Conservation (phyloP, 2,113 vertebrate genomes). For the Butorides virescens region DNA sequence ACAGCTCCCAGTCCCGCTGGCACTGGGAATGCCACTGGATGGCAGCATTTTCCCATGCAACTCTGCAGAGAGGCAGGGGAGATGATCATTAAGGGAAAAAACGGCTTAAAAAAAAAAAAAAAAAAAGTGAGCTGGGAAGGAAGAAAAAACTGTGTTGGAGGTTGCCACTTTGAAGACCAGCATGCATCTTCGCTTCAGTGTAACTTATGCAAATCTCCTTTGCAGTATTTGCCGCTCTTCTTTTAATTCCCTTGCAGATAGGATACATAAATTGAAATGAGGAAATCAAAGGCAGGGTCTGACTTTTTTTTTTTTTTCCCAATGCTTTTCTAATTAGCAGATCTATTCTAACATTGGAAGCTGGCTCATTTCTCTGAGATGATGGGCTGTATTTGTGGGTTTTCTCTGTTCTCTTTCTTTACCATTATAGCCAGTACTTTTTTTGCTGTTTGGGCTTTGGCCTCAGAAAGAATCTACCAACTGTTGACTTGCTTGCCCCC, state of each 20-base stretch:
- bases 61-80: not conserved
- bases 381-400: not conserved
- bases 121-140: not conserved
- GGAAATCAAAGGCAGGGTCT: not conserved
- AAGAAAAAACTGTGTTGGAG: not conserved
- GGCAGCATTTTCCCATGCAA: constrained; percentile 56
- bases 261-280: not conserved
- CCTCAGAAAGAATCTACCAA: not conserved
- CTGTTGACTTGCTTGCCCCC: not conserved
- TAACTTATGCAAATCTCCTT: not conserved
- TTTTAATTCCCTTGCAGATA: not conserved
- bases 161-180: not conserved
- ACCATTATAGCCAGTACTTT: not conserved
- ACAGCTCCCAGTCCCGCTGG: not conserved
- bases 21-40: constrained; percentile 46
- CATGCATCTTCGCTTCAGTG: not conserved
- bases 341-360: not conserved
- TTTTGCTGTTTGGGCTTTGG: not conserved
- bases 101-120: not conserved
- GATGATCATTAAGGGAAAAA: not conserved
- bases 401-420: not conserved
- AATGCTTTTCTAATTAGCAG: not conserved
- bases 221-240: not conserved
- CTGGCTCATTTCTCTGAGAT: not conserved
- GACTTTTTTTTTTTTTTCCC: not conserved